Evolutionary conservation across 2,113 vertebrate species (phyloP).

Genomic region (Tapirus terrestris): DNA sequence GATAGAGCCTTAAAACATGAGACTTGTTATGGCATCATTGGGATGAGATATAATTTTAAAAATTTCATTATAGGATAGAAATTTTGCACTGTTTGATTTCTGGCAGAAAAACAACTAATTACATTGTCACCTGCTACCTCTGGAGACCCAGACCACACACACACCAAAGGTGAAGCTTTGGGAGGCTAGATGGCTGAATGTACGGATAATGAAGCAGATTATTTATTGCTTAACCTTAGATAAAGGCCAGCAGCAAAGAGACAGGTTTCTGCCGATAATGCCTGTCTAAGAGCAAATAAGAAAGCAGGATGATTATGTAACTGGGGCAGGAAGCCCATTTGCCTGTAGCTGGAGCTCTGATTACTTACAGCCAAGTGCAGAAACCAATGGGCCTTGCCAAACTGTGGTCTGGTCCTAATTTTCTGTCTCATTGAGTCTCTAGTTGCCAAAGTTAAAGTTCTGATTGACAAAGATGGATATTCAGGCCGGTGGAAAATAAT

Average conservation of each 20-base stretch:
- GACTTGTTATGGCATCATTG: neutral
- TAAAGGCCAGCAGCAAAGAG: neutral
- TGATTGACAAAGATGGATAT: slow-evolving; percentile 59
- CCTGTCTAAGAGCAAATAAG: neutral
- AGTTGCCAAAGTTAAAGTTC: slow-evolving; percentile 46
- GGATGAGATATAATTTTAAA: neutral
- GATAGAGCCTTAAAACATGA: neutral
- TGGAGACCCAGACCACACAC: neutral
- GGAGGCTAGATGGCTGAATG: neutral
- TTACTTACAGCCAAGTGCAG: slow-evolving; percentile 35
- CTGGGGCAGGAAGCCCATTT: slow-evolving; percentile 4
- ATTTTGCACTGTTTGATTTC: slow-evolving; percentile 29
- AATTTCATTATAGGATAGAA: neutral
- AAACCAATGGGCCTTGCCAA: slow-evolving; percentile 56
- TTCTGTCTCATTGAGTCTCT: slow-evolving; percentile 72
- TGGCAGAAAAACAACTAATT: neutral
- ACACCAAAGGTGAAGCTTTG: neutral
- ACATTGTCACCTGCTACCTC: neutral
- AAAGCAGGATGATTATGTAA: slow-evolving; percentile 1
- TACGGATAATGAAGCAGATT: neutral
- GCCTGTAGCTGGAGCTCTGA: slow-evolving; percentile 39
- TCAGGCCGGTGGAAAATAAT: slow-evolving; percentile 8
- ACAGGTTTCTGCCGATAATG: neutral
- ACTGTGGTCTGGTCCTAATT: slow-evolving; percentile 64
- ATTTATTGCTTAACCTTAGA: neutral